Evolutionary conservation across 2,113 vertebrate species (phyloP).

Genomic region (Riparia riparia): DNA sequence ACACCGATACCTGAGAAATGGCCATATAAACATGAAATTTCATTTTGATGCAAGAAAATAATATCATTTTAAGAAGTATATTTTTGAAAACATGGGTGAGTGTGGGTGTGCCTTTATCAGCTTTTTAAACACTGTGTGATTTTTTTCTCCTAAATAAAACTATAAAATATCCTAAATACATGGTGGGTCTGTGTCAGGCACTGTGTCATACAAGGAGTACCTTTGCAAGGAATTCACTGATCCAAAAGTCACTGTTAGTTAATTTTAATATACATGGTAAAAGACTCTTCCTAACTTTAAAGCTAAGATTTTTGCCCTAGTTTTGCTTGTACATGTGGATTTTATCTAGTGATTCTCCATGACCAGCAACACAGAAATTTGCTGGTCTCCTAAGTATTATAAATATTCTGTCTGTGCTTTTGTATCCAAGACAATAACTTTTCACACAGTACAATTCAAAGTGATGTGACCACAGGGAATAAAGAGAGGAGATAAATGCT

Average conservation of each 20-base stretch:
- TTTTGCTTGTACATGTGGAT: not conserved
- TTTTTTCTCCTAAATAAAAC: not conserved
- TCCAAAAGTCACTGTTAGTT: not conserved
- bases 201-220: not conserved
- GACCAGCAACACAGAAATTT: not conserved
- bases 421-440: conserved; percentile 18
- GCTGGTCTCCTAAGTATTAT: not conserved
- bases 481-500: conserved; percentile 4
- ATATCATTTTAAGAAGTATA: not conserved
- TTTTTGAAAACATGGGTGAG: not conserved
- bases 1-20: not conserved
- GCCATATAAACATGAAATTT: not conserved
- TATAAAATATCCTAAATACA: not conserved
- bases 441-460: not conserved
- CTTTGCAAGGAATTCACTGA: not conserved
- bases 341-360: not conserved
- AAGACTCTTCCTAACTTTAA: not conserved
- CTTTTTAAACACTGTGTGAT: not conserved
- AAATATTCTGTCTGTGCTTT: conserved; percentile 3
- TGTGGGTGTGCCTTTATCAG: not conserved
- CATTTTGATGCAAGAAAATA: not conserved
- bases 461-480: not conserved
- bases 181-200: not conserved
- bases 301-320: not conserved
- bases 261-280: not conserved